Evolutionary conservation across 2,797 vertebrate genomes (phyloP), one percentile per base, ranked within the genome.

Genomic region (Gambelia wislizenii): DNA sequence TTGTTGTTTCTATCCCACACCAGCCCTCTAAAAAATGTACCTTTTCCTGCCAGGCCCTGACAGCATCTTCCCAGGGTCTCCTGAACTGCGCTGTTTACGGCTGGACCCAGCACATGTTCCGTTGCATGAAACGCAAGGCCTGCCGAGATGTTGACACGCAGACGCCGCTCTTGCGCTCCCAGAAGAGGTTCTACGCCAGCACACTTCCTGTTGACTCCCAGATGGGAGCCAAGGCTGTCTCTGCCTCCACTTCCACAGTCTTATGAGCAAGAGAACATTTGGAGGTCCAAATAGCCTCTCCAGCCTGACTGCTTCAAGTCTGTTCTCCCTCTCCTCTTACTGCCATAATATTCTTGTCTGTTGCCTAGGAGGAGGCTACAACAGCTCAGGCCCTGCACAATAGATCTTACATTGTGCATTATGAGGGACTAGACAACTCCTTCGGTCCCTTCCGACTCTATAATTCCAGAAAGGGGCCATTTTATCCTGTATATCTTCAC

Each of bases 41-140:
- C 33, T 25, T 64, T 20, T 85, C 95, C 84, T 89, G 90, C 20
- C 94, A 99, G 99, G 98, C 98, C 7, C 94, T 98, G 86, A 98
- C 97, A 44, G 97, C 98, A 0, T 96, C 97, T 86, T 99, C 99
- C 36, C 98, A 98, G 93, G 98, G 99, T 13, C 97, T 98, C 80
- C 96, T 98, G 89, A 98, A 98, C 97, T 98, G 97, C 86, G 88
- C 98, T 64, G 96, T 98, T 25, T 98, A 98, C 0, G 98, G 98
- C 36, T 98, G 98, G 98, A 98, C 98, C 0, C 97, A 97, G 76
- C 96, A 96, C 36, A 84, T 83, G 86, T 97, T 98, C 83, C 96
- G 95, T 33, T 94, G 91, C 1, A 93, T 97, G 79, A 97, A 97
- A 82, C 93, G 94, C 90, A 67, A 90, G 3, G 33, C 96, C 87